Evolutionary conservation across 2,113 vertebrate genomes (phyloP).

Genomic region (Megaleporinus macrocephalus): DNA sequence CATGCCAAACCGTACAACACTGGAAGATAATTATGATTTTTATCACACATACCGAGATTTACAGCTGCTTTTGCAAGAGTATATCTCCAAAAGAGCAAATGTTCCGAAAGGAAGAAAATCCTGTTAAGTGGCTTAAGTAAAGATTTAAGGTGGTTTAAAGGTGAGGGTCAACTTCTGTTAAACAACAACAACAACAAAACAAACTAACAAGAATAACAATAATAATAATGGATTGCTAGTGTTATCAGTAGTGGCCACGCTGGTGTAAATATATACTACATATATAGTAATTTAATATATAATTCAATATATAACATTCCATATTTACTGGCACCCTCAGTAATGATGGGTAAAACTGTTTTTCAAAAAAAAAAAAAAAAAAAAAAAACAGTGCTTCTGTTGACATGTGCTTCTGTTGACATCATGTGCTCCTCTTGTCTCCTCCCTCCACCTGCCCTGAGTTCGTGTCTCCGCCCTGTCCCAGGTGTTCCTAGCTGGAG

Average conservation of each 20-base stretch:
- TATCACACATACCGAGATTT: not conserved
- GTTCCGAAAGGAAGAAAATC: not conserved
- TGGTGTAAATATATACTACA: not conserved
- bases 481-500: too few relatives aligned
- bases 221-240: not conserved
- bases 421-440: too few relatives aligned
- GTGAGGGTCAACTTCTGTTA: not conserved
- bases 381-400: too few relatives aligned
- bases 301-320: too few relatives aligned
- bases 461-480: too few relatives aligned
- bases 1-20: not conserved
- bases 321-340: too few relatives aligned
- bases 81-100: slow-evolving; percentile 6
- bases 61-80: not conserved
- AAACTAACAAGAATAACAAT: not conserved
- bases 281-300: too few relatives aligned
- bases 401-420: too few relatives aligned
- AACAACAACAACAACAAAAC: not conserved
- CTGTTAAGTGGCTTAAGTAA: not conserved
- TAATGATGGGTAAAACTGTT: too few relatives aligned
- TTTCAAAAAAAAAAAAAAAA: too few relatives aligned
- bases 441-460: too few relatives aligned
- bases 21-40: not conserved
- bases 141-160: not conserved
- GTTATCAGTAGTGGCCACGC: not conserved